phyloP scores from a whole-genome alignment of 2,113 vertebrate species.

The Entomyzon cyanotis region DNA sequence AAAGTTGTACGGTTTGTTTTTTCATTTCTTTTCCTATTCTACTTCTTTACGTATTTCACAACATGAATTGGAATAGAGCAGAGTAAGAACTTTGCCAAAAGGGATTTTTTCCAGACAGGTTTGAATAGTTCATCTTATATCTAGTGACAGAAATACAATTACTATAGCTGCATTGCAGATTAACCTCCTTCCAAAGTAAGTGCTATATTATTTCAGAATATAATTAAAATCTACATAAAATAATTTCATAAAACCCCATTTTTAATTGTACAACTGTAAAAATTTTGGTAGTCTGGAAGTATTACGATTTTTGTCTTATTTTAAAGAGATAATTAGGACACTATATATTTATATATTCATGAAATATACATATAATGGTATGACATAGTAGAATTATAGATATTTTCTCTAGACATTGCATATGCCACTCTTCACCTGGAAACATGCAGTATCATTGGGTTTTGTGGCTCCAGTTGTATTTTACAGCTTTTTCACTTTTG shows the following conservation, averaged over 20 bases:
- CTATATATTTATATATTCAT: neutral
- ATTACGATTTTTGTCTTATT: neutral
- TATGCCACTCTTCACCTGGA: neutral
- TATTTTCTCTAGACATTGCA: neutral
- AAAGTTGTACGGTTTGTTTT: neutral
- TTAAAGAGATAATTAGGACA: neutral
- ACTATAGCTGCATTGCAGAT: neutral
- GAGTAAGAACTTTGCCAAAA: neutral
- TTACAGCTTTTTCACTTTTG: neutral
- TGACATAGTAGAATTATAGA: neutral
- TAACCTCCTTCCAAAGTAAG: neutral
- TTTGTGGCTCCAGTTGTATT: neutral
- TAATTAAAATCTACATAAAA: neutral
- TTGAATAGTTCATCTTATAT: neutral
- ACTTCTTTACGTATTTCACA: neutral
- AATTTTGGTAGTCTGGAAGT: neutral
- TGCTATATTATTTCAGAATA: neutral
- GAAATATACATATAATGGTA: neutral
- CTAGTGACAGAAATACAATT: neutral
- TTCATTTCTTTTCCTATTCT: neutral
- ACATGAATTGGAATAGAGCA: neutral
- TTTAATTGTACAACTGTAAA: neutral
- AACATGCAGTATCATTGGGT: neutral
- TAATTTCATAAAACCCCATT: accelerated
- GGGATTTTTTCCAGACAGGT: neutral